Evolutionary conservation across 2,797 vertebrate genomes (phyloP).

Genomic region (Chrosomus eos): DNA sequence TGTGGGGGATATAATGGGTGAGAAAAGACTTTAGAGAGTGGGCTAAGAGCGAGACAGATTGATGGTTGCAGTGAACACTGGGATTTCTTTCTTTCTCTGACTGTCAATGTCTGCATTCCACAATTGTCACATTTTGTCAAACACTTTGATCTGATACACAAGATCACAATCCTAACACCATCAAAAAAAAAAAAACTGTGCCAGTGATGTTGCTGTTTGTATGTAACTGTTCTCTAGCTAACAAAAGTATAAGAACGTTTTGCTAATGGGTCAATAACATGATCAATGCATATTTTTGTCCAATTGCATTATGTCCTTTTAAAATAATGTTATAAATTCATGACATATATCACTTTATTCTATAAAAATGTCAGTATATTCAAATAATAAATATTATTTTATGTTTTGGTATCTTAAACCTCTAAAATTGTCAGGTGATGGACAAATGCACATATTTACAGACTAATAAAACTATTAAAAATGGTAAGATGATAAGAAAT

Average conservation of each 20-base stretch:
- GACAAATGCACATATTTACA: no score
- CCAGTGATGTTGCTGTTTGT: neutral
- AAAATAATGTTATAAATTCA: neutral
- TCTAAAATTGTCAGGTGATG: neutral
- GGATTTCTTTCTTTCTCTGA: neutral
- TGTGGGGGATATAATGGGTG: neutral
- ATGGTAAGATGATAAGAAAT: no score
- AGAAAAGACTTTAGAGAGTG: neutral
- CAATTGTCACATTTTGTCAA: constrained; percentile 5
- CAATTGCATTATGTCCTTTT: neutral
- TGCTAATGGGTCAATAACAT: neutral
- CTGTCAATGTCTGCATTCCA: neutral
- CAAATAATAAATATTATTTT: neutral
- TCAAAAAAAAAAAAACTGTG: neutral
- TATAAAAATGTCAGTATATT: neutral
- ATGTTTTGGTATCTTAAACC: neutral
- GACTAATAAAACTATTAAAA: neutral
- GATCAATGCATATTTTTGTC: neutral
- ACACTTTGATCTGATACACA: neutral
- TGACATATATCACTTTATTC: neutral
- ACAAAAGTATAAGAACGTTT: neutral
- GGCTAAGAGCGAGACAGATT: neutral
- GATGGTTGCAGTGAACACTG: neutral
- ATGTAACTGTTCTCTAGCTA: neutral
- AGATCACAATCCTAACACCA: neutral